phyloP scores from a whole-genome alignment of 2,797 vertebrate species.

The Acanthurus leucopareius region DNA sequence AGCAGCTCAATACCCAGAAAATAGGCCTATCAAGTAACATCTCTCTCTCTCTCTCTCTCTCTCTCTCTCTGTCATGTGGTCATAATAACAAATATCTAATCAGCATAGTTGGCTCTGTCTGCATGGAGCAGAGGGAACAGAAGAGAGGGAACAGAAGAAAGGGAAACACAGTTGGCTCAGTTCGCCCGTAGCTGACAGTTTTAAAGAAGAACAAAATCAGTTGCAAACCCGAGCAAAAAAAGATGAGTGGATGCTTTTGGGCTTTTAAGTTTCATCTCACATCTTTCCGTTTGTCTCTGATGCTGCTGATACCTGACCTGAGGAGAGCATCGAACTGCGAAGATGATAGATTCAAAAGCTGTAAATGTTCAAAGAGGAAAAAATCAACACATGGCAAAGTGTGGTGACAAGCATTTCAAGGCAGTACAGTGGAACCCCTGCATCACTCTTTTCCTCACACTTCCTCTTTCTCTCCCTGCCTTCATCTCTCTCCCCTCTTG shows the following conservation, averaged over 20 bases:
- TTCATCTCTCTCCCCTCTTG: slow-evolving; percentile 52
- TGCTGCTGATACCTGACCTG: slow-evolving; percentile 30
- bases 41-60: slow-evolving; percentile 38
- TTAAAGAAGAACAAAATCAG: slow-evolving; percentile 55
- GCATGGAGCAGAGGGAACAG: slow-evolving; percentile 37
- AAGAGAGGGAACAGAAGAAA: slow-evolving; percentile 42
- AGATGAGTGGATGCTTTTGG: slow-evolving; percentile 30
- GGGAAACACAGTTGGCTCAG: slow-evolving; percentile 42
- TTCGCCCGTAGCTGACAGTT: slow-evolving; percentile 23
- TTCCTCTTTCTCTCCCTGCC: slow-evolving; percentile 7
- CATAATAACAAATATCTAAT: slow-evolving; percentile 74
- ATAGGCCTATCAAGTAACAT: slow-evolving; percentile 73
- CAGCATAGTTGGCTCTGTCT: slow-evolving; percentile 60
- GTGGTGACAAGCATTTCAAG: slow-evolving; percentile 34
- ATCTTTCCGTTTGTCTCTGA: slow-evolving; percentile 24
- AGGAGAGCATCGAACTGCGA: slow-evolving; percentile 4
- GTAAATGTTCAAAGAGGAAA: slow-evolving; percentile 27
- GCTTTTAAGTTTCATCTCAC: slow-evolving; percentile 31
- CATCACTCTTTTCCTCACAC: slow-evolving; percentile 3
- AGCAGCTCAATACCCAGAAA: slow-evolving; percentile 65
- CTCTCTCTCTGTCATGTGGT: slow-evolving; percentile 49
- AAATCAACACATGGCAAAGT: slow-evolving; percentile 15
- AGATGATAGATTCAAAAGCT: slow-evolving; percentile 18
- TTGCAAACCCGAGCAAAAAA: slow-evolving; percentile 43
- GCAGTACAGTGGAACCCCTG: slow-evolving; percentile 23